Percentiles rank a stretch among this genome's conserved stretches.
Conservation (phyloP, 2,888 invertebrate genomes). For the Drosophila silvestris region DNA sequence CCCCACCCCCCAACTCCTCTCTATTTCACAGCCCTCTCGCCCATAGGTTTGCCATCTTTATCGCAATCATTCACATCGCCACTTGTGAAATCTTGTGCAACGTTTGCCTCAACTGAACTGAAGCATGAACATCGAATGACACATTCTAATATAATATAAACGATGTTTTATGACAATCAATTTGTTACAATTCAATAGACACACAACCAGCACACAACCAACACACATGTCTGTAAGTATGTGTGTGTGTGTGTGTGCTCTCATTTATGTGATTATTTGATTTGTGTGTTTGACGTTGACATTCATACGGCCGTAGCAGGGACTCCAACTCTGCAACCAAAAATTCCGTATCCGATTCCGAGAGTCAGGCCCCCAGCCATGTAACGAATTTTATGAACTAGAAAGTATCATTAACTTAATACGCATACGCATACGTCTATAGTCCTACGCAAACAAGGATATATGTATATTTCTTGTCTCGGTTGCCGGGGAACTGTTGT, state of each 20-base stretch:
- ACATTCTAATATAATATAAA: slow-evolving; percentile 82
- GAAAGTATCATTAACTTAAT: slow-evolving; percentile 85
- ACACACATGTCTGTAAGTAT: slow-evolving; percentile 12
- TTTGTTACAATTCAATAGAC: slow-evolving; percentile 83
- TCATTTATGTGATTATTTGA: slow-evolving; percentile 82
- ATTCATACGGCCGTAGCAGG: slow-evolving; percentile 46
- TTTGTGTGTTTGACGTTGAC: slow-evolving; percentile 76
- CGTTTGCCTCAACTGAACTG: slow-evolving; percentile 59
- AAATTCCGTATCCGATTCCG: slow-evolving; percentile 4
- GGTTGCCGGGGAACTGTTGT: slow-evolving; percentile 56
- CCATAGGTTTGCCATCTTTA: slow-evolving; percentile 57
- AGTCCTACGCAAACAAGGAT: slow-evolving; percentile 42
- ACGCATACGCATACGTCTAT: slow-evolving; percentile 35
- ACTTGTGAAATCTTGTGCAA: slow-evolving; percentile 69
- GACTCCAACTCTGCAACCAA: slow-evolving; percentile 4
- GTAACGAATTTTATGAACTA: slow-evolving; percentile 84
- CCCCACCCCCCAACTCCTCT: neutral
- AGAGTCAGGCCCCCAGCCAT: slow-evolving; percentile 25
- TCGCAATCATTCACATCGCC: slow-evolving; percentile 77
- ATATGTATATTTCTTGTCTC: neutral
- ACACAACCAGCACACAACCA: slow-evolving; percentile 55
- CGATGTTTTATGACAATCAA: slow-evolving; percentile 84
- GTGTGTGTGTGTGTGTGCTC: slow-evolving; percentile 57
- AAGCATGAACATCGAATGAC: slow-evolving; percentile 77
- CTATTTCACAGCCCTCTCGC: slow-evolving; percentile 5